These are phyloP conservation scores for Cryptotermes secundus DNA, from an alignment of 1,140 invertebrate species.

Conservation along the genomic window DNA sequence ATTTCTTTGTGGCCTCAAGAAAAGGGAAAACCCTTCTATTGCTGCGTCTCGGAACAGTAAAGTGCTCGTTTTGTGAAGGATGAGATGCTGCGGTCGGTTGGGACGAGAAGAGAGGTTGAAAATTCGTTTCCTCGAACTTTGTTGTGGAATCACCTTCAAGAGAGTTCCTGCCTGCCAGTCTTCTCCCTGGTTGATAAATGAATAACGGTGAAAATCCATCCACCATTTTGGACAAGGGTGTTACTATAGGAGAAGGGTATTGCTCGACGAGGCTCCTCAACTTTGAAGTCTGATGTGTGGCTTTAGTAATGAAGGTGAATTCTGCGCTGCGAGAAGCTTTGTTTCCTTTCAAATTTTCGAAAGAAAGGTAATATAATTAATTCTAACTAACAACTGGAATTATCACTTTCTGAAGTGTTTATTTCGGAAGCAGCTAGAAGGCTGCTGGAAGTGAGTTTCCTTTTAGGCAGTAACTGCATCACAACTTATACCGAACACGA, in stretches of 20 bases:
- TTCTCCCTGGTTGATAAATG: not conserved
- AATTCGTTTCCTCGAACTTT: not conserved
- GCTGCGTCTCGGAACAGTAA: not conserved
- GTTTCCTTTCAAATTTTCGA: no score
- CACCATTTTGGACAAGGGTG: not conserved
- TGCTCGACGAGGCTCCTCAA: not conserved
- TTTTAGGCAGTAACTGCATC: no score
- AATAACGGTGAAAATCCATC: constrained; percentile 16
- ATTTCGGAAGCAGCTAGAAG: no score
- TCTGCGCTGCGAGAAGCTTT: no score
- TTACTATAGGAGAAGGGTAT: not conserved
- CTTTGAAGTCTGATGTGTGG: not conserved
- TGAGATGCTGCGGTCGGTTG: not conserved
- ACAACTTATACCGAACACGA: no score
- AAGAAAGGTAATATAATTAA: no score
- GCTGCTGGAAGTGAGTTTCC: no score
- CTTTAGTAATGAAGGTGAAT: no score
- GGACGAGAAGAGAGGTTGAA: not conserved
- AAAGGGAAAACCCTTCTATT: not conserved
- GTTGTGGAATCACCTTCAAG: not conserved
- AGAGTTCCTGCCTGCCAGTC: not conserved
- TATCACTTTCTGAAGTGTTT: no score
- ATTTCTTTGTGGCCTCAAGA: not conserved
- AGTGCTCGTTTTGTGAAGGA: not conserved
- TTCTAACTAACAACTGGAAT: no score